These are phyloP conservation scores for Drosophila nannoptera DNA, from an alignment of 1,140 invertebrate species.

Conservation along the genomic window DNA sequence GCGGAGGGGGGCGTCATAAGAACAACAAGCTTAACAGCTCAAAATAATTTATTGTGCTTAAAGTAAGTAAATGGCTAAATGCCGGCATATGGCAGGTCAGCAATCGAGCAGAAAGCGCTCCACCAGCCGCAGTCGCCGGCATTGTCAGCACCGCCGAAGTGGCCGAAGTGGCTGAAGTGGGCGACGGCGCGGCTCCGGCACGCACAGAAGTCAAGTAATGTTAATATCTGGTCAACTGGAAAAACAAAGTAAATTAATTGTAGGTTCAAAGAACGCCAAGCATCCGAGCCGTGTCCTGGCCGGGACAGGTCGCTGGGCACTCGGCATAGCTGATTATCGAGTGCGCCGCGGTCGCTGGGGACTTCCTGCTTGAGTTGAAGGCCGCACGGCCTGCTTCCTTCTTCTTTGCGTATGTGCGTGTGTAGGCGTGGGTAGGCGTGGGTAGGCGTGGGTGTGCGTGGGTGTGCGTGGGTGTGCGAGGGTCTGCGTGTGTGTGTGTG, in stretches of 20 bases:
- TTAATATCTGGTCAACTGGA: slow-evolving; percentile 78
- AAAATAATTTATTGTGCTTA: slow-evolving; percentile 77
- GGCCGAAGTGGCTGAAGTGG: slow-evolving; percentile 4
- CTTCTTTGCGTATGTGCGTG: background rate
- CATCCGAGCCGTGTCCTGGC: slow-evolving; percentile 19
- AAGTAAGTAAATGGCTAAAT: slow-evolving; percentile 75
- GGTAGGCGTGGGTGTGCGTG: background rate
- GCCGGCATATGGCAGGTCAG: slow-evolving; percentile 73
- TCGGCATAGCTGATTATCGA: slow-evolving; percentile 68
- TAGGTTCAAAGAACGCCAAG: slow-evolving; percentile 66
- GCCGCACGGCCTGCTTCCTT: slow-evolving; percentile 2
- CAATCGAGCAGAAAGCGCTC: slow-evolving; percentile 52
- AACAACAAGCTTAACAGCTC: slow-evolving; percentile 67
- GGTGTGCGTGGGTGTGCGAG: slow-evolving; percentile 3
- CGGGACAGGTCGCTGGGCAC: slow-evolving; percentile 5
- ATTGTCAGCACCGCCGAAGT: background rate
- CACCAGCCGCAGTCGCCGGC: too few relatives aligned
- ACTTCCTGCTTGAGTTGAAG: slow-evolving; percentile 65
- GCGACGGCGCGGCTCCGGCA: slow-evolving; percentile 47
- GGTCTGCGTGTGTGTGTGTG: slow-evolving; percentile 7
- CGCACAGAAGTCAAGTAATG: slow-evolving; percentile 77
- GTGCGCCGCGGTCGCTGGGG: slow-evolving; percentile 75
- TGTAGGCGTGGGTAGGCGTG: background rate
- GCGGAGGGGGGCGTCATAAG: slow-evolving; percentile 27
- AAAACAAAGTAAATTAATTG: slow-evolving; percentile 78